Percentiles rank a stretch among this genome's conserved stretches.
Conservation (phyloP, 1,140 invertebrate genomes). For the Babylonia areolata region DNA sequence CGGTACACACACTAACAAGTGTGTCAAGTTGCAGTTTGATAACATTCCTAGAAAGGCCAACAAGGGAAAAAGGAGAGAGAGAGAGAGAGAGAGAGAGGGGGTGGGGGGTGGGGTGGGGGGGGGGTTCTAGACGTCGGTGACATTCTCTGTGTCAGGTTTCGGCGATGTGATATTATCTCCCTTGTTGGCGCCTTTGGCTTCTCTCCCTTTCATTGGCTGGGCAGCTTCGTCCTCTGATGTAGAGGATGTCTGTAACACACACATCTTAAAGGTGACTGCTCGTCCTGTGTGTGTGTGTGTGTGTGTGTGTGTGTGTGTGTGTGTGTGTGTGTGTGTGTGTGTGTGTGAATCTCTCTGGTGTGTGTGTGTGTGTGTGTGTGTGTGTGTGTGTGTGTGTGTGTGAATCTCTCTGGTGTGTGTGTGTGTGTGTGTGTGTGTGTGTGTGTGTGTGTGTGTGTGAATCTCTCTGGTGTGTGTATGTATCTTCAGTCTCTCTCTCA, state of each 20-base stretch:
- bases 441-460: neutral
- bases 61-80: neutral
- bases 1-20: too few species aligned
- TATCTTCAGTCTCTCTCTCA: neutral
- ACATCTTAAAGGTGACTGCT: too few species aligned
- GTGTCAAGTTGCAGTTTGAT: too few species aligned
- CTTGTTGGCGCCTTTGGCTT: neutral
- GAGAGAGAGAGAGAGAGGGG: constrained; percentile 1
- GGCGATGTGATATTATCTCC: neutral
- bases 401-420: too few species aligned
- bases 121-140: constrained; percentile 22
- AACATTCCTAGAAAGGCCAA: too few species aligned
- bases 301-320: too few species aligned
- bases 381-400: neutral
- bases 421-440: neutral
- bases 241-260: neutral
- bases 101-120: neutral
- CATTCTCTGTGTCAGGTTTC: neutral
- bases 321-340: too few species aligned
- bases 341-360: too few species aligned
- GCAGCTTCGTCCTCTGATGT: constrained; percentile 6
- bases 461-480: too few species aligned
- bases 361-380: too few species aligned
- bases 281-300: too few species aligned
- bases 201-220: constrained; percentile 30